phyloP scores from a whole-genome alignment of 2,113 vertebrate genomes.

The Centropristis striata region DNA sequence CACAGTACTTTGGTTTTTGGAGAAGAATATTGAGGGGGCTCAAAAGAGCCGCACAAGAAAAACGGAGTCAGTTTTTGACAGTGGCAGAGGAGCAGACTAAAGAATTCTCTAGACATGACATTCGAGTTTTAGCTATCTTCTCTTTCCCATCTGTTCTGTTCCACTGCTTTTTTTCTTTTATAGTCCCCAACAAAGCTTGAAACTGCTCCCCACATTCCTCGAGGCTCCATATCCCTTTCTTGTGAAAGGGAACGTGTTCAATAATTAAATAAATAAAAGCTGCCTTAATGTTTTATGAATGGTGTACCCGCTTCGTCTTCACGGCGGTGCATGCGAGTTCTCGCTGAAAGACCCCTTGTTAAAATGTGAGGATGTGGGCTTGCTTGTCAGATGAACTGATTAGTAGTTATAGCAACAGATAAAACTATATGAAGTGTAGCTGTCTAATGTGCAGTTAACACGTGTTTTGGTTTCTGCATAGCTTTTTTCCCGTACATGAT shows the following conservation, averaged over 20 bases:
- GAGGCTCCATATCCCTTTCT: constrained; percentile 50
- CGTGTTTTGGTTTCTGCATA: background rate
- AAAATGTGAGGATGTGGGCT: constrained; percentile 9
- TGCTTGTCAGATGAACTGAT: constrained; percentile 24
- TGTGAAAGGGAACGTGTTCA: constrained; percentile 58
- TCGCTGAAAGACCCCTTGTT: constrained; percentile 4
- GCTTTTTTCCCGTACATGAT: background rate
- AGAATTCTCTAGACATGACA: constrained; percentile 25
- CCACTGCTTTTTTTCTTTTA: constrained; percentile 41
- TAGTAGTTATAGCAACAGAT: background rate
- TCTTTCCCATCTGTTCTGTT: constrained; percentile 31
- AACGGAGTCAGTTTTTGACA: constrained; percentile 1
- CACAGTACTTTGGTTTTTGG: constrained; percentile 10
- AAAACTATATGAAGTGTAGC: background rate
- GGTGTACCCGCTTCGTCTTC: constrained; percentile 27
- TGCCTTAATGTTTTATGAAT: constrained; percentile 80
- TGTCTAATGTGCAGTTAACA: background rate
- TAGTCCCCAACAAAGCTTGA: constrained; percentile 49
- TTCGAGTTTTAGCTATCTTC: constrained; percentile 25
- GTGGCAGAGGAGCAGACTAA: constrained; percentile 10
- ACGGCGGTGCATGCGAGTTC: background rate
- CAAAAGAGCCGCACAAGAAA: constrained; percentile 6
- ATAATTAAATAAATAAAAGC: constrained; percentile 79
- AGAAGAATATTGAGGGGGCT: constrained; percentile 2
- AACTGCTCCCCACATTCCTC: constrained; percentile 43